Evolutionary conservation across 1,140 invertebrate genomes (phyloP), one percentile per base, ranked within the genome.

Genomic region (Cydia pomonella): DNA sequence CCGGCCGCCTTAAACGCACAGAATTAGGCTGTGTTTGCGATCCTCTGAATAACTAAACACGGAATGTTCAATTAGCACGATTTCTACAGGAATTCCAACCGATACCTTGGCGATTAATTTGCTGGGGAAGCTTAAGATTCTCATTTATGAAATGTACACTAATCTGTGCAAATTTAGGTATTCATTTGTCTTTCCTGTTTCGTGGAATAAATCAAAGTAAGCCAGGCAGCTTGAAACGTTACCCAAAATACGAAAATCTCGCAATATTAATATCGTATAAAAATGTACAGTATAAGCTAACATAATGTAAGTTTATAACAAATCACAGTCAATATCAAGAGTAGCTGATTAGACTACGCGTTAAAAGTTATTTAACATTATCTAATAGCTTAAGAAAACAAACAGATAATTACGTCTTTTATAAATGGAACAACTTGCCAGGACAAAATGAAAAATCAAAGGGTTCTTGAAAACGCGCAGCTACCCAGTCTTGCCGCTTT

Each of bases 41-140:
- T 38, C 64, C 27, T 33, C 16, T 38, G 27, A 69, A 33, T 69
- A 69, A 69, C 53, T 69, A 69, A 69, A 38, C 18, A 18, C n/a
- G 64, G 33, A 69, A 69, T 69, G 64, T 33, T 69, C 64, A 69
- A 69, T 69, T 69, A 41, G 64, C 9, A 23, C 7, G 53, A 59
- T 59, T 59, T 23, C 53, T 59, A 23, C 41, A 44, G 41, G 21
- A 59, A 10, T 59, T 53, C n/a, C 50, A 53, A 2, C 53, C 53
- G 53, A 59, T 59, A 59, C 53, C 53, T 50, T 59, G 18, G 53
- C 21, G 7, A 59, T 59, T 59, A 59, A 59, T 59, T 59, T 10
- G 18, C 50, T 53, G 33, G 16, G 50, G 50, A 18, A 59, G 21
- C 53, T 59, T 59, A 59, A 23, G 53, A 59, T 59, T 59, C 9